phyloP scores from a whole-genome alignment of 1,140 invertebrate genomes.

The Coboldia fuscipes region DNA sequence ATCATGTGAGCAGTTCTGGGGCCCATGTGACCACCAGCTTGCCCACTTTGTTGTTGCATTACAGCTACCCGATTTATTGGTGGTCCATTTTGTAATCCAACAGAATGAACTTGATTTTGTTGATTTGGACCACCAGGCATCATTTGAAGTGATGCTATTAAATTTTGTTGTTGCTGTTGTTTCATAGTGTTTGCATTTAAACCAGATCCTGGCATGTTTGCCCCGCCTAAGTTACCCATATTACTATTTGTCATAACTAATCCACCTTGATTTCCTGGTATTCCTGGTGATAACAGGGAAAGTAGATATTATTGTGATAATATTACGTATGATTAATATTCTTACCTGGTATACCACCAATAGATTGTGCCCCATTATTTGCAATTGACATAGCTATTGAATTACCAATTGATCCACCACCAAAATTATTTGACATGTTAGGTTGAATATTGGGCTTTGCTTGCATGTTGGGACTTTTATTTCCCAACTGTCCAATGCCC shows the following conservation, averaged over 20 bases:
- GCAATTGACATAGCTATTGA: slow-evolving; percentile 37
- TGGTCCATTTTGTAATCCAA: slow-evolving; percentile 42
- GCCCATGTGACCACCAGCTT: background rate
- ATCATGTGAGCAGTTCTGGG: no score
- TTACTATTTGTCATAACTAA: slow-evolving; percentile 50
- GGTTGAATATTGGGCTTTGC: slow-evolving; percentile 54
- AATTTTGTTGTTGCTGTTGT: slow-evolving; percentile 33
- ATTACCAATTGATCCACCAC: slow-evolving; percentile 28
- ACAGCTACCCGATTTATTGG: background rate
- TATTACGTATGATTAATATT: background rate
- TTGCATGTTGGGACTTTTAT: slow-evolving; percentile 59
- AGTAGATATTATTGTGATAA: background rate
- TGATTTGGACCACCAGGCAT: slow-evolving; percentile 18
- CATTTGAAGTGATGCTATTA: slow-evolving; percentile 7
- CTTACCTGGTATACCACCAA: slow-evolving; percentile 41
- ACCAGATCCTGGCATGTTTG: slow-evolving; percentile 32
- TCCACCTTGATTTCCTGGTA: slow-evolving; percentile 34
- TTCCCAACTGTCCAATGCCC: slow-evolving; percentile 45
- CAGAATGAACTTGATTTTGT: slow-evolving; percentile 12
- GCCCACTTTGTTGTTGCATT: background rate
- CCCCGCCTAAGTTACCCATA: slow-evolving; percentile 32
- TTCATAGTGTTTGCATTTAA: slow-evolving; percentile 44
- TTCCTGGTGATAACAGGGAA: slow-evolving; percentile 19
- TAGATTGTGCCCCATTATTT: slow-evolving; percentile 32
- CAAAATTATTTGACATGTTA: slow-evolving; percentile 33